Evolutionary conservation across 1,140 invertebrate genomes (phyloP).

Genomic region (Homalodisca vitripennis): DNA sequence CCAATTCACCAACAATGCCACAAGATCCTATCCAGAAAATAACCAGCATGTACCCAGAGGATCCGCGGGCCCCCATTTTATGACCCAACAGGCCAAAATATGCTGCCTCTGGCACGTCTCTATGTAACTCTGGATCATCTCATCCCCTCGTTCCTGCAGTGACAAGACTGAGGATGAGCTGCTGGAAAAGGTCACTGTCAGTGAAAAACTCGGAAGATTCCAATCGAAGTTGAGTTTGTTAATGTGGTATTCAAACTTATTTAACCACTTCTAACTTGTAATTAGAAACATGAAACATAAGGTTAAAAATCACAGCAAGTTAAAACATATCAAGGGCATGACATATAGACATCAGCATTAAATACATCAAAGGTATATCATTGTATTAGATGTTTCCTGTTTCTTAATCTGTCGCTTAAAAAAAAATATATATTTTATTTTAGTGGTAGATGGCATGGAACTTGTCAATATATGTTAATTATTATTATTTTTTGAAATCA

Average conservation of each 20-base stretch:
- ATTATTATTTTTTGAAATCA: no score
- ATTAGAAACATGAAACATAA: not conserved
- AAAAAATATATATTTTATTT: no score
- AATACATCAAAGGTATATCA: no score
- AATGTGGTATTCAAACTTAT: no score
- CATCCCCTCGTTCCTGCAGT: constrained; percentile 82
- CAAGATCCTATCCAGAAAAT: constrained; percentile 80
- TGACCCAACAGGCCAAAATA: constrained; percentile 64
- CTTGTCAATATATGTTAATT: no score
- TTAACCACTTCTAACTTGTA: no score
- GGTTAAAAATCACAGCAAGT: not conserved
- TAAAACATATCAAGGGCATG: no score
- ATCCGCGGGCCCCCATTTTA: constrained; percentile 90
- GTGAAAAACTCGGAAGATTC: constrained; percentile 73
- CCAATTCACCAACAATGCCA: constrained; percentile 77
- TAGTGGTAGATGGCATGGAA: no score
- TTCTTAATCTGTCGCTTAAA: no score
- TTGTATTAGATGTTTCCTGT: no score
- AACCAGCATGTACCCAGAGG: constrained; percentile 76
- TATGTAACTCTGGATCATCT: constrained; percentile 76
- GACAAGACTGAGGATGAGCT: constrained; percentile 46
- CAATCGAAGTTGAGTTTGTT: constrained; percentile 65
- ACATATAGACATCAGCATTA: no score
- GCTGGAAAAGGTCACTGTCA: constrained; percentile 52
- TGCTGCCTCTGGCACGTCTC: constrained; percentile 87